Evolutionary conservation across 2,888 invertebrate genomes (phyloP).

Genomic region (Linnaemya tessellans): DNA sequence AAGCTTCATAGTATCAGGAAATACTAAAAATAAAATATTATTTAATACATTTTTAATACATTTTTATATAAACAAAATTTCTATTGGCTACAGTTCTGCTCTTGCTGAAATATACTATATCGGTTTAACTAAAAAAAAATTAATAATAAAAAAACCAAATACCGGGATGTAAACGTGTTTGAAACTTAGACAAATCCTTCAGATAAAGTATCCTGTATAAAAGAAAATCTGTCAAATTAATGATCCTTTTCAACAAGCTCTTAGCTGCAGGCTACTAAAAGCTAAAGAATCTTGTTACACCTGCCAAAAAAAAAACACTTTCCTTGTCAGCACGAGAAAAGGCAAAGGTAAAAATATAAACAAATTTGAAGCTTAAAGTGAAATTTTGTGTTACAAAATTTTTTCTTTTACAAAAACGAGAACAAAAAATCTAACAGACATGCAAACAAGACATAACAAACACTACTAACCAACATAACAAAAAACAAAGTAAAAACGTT

Average conservation of each 20-base stretch:
- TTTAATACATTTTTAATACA: too few species aligned
- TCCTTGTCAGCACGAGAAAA: not conserved
- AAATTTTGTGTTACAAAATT: slow-evolving; percentile 21
- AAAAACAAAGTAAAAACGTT: too few species aligned
- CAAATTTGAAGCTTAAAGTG: slow-evolving; percentile 1
- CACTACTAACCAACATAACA: not conserved
- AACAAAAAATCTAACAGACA: slow-evolving; percentile 17
- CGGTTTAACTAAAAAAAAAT: too few species aligned
- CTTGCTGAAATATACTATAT: too few species aligned
- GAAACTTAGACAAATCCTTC: not conserved
- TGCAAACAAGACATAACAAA: not conserved
- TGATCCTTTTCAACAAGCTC: not conserved
- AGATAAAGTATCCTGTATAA: not conserved
- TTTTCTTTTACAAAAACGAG: slow-evolving; percentile 4
- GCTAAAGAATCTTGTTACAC: not conserved
- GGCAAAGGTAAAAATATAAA: not conserved
- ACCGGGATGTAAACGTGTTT: not conserved
- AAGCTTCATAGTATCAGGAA: too few species aligned
- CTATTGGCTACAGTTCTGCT: too few species aligned
- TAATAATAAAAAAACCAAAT: too few species aligned
- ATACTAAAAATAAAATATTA: too few species aligned
- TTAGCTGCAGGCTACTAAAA: not conserved
- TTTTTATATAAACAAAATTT: too few species aligned
- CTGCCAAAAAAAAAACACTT: not conserved
- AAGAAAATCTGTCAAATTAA: not conserved